Percentiles rank a stretch among this genome's conserved stretches.
Evolutionary conservation across 2,113 vertebrate genomes (phyloP).

Genomic region (Calyptomena viridis): DNA sequence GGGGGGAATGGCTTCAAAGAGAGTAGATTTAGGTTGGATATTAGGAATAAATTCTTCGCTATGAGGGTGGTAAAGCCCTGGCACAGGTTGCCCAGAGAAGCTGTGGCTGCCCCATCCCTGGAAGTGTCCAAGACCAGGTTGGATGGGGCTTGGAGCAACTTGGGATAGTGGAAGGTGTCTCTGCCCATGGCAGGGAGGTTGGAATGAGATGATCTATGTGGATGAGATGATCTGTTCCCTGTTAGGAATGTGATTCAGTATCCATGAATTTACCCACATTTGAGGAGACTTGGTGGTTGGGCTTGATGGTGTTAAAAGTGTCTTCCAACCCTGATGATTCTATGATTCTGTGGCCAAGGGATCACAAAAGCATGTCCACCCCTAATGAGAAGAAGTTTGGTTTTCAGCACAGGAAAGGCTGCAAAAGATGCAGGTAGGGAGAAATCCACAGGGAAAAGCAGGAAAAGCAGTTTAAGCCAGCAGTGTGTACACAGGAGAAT

Average conservation of each 20-base stretch:
- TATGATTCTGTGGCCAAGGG: not conserved
- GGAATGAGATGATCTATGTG: not conserved
- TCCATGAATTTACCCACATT: not conserved
- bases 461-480: not conserved
- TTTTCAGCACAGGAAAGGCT: not conserved
- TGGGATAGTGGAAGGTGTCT: not conserved
- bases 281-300: not conserved
- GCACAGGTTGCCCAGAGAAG: not conserved
- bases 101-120: not conserved
- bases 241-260: accelerated
- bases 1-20: not conserved
- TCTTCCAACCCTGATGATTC: not conserved
- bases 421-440: not conserved
- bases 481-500: not conserved
- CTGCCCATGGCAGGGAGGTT: not conserved
- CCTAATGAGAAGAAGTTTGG: not conserved
- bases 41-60: not conserved
- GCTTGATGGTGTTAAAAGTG: not conserved
- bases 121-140: not conserved
- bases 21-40: not conserved
- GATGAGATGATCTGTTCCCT: too few relatives aligned
- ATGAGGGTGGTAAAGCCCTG: not conserved
- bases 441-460: not conserved
- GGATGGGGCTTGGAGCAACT: accelerated
- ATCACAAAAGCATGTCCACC: accelerated